These are phyloP conservation scores for Eumaeus atala DNA, from an alignment of 1,140 invertebrate genomes.

Conservation along the genomic window DNA sequence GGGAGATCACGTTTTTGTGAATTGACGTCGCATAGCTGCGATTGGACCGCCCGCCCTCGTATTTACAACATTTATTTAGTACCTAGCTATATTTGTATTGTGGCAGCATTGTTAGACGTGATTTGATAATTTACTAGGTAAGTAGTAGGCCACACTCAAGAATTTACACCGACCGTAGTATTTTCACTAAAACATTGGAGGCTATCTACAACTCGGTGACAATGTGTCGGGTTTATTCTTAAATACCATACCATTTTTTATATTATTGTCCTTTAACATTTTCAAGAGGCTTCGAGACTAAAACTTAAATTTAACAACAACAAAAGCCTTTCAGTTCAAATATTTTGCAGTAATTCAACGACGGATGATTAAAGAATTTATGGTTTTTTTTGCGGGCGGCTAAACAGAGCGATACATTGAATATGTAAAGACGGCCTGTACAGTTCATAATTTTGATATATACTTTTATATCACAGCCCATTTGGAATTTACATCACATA, in stretches of 20 bases:
- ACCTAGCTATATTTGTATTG: conserved; percentile 18
- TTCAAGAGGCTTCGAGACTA: conserved; percentile 9
- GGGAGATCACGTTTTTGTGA: conserved; percentile 52
- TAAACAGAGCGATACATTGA: conserved; percentile 48
- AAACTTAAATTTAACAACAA: conserved; percentile 1
- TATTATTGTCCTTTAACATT: conserved; percentile 25
- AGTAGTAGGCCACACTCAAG: conserved; percentile 19
- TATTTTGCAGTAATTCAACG: conserved; percentile 7
- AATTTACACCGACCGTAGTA: conserved; percentile 24
- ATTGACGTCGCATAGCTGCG: conserved; percentile 58
- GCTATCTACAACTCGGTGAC: conserved; percentile 36
- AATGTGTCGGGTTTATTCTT: conserved; percentile 6
- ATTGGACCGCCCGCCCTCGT: conserved; percentile 37
- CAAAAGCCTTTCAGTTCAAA: conserved; percentile 6
- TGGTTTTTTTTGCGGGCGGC: conserved; percentile 33
- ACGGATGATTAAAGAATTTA: no score
- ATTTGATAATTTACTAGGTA: conserved; percentile 16
- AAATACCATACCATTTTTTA: conserved; percentile 11
- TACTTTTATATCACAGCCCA: conserved; percentile 81
- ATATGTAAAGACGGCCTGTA: conserved; percentile 76
- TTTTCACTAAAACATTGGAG: conserved; percentile 38
- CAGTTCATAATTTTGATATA: conserved; percentile 78
- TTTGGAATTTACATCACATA: conserved; percentile 78
- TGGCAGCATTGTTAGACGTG: conserved; percentile 12
- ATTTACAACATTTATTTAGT: conserved; percentile 28